These are phyloP conservation scores for Baryphthengus martii DNA, from an alignment of 2,113 vertebrate species.

Conservation along the genomic window DNA sequence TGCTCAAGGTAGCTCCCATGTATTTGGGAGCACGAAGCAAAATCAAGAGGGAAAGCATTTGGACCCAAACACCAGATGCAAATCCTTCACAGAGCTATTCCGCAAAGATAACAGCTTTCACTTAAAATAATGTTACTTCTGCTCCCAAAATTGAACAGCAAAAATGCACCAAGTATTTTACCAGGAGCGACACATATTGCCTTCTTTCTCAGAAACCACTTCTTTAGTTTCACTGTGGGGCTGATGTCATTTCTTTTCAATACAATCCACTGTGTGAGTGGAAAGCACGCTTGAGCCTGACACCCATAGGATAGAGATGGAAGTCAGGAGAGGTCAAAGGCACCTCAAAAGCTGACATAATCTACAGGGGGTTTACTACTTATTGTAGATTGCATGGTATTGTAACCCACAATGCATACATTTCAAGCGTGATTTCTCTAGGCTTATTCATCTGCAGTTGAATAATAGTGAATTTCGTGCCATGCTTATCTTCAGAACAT, in stretches of 20 bases:
- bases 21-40: not conserved
- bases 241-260: not conserved
- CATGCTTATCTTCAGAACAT: not conserved
- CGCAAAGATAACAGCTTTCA: not conserved
- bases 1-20: too few relatives aligned
- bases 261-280: not conserved
- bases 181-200: not conserved
- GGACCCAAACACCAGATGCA: not conserved
- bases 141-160: not conserved
- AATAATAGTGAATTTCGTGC: not conserved
- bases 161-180: not conserved
- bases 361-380: not conserved
- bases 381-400: not conserved
- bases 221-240: not conserved
- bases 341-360: not conserved
- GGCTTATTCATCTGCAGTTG: not conserved
- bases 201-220: not conserved
- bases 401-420: not conserved
- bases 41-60: not conserved
- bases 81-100: not conserved
- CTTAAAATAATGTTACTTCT: not conserved
- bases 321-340: not conserved
- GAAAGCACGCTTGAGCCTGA: not conserved
- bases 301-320: not conserved
- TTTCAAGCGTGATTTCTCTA: not conserved